phyloP scores from a whole-genome alignment of 2,797 vertebrate species.

The Taeniopygia guttata region DNA sequence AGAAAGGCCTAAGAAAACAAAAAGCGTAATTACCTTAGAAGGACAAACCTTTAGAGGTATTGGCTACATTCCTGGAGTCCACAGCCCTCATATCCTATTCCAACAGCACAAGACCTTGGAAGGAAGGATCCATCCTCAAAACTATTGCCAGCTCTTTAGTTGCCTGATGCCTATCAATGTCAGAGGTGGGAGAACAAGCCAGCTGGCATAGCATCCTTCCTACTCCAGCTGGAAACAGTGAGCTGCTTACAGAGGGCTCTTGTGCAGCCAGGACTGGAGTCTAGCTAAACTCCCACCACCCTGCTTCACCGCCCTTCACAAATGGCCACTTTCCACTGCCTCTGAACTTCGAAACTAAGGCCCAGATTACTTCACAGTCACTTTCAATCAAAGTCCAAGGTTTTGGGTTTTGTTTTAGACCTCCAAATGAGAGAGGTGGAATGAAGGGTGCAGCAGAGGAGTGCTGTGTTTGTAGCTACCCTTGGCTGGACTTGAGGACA shows the following conservation, averaged over 20 bases:
- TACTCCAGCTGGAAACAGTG: background rate
- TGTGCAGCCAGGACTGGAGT: background rate
- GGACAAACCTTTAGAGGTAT: background rate
- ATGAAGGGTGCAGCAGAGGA: background rate
- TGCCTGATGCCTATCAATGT: background rate
- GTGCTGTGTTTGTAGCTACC: background rate
- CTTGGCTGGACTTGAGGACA: rapidly evolving
- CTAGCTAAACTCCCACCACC: background rate
- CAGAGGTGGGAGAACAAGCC: background rate
- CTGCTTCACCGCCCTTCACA: background rate
- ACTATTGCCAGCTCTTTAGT: background rate
- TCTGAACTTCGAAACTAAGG: background rate
- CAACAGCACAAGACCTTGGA: background rate
- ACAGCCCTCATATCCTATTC: background rate
- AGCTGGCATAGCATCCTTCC: background rate
- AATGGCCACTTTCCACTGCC: background rate
- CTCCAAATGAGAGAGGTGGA: background rate
- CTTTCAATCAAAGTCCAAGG: background rate
- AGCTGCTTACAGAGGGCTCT: background rate
- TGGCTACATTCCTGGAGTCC: background rate
- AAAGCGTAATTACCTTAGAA: background rate
- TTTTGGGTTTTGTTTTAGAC: background rate
- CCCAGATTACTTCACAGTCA: background rate
- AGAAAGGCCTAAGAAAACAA: background rate
- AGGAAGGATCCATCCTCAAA: background rate